Conservation (phyloP, 1,140 invertebrate genomes). For the Teleopsis dalmanni region DNA sequence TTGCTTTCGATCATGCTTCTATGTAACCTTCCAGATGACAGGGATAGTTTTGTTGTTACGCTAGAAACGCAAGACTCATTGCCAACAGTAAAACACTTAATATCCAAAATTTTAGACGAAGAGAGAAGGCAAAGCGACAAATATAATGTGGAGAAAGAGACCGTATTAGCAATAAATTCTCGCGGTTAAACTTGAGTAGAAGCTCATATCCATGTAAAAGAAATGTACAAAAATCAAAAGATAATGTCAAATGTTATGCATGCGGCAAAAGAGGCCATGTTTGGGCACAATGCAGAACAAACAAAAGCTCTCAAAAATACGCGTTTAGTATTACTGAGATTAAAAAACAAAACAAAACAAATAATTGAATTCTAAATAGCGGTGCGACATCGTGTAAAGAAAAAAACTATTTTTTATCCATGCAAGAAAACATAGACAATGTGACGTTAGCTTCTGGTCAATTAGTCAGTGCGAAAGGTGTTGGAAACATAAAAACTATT, state of each 20-base stretch:
- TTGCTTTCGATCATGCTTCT: neutral
- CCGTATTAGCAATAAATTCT: neutral
- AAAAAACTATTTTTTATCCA: neutral
- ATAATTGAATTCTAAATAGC: slow-evolving; percentile 1
- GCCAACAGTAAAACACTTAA: neutral
- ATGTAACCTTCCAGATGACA: neutral
- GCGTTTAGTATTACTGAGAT: neutral
- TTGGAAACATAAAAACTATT: slow-evolving; percentile 15
- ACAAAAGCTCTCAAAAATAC: no score
- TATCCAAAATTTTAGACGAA: neutral
- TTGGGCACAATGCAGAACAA: neutral
- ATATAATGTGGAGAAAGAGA: neutral
- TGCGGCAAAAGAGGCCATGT: neutral
- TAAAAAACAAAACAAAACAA: neutral
- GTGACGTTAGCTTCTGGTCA: neutral
- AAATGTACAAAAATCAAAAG: neutral
- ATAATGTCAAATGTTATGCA: neutral
- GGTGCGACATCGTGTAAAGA: slow-evolving; percentile 1
- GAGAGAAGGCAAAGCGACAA: neutral
- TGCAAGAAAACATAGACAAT: neutral
- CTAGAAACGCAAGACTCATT: neutral
- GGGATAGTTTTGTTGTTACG: neutral
- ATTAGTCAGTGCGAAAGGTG: neutral
- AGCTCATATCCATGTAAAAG: neutral
- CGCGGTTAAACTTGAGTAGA: neutral